A percentile compares a stretch with the other conserved stretches of the same genome.
Evolutionary conservation across 2,888 invertebrate species (phyloP).

Genomic region (Tenthredo mesomela): DNA sequence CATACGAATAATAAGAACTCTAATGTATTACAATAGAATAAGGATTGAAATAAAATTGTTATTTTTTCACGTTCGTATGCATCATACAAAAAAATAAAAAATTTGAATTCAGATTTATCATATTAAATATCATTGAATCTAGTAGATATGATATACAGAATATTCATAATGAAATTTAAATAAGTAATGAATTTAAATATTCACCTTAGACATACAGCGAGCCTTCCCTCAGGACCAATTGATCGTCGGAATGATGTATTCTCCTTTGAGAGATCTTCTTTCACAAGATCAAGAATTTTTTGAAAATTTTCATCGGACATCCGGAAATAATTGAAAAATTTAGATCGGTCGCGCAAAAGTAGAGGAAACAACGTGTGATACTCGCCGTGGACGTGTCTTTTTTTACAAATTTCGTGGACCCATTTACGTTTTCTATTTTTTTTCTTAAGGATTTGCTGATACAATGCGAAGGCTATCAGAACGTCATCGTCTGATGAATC

Average conservation of each 20-base stretch:
- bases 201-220: neutral
- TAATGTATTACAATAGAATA: too few species aligned
- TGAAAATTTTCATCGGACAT: neutral
- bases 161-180: too few species aligned
- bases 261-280: neutral
- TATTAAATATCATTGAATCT: too few species aligned
- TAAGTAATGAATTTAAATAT: too few species aligned
- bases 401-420: neutral
- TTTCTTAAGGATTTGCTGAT: neutral
- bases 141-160: too few species aligned
- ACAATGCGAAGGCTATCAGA: neutral
- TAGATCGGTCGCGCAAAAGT: neutral
- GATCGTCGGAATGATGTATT: neutral
- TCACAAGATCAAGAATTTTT: neutral
- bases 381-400: neutral
- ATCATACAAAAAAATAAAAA: too few species aligned
- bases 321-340: neutral
- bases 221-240: neutral
- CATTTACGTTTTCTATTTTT: neutral
- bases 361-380: neutral
- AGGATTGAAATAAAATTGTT: too few species aligned
- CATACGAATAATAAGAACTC: too few species aligned
- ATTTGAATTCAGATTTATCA: too few species aligned
- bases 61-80: too few species aligned
- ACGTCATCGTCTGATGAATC: neutral